Evolutionary conservation across 2,888 invertebrate species (phyloP), one percentile per base, ranked within the genome.

Genomic region (Ormia ochracea): DNA sequence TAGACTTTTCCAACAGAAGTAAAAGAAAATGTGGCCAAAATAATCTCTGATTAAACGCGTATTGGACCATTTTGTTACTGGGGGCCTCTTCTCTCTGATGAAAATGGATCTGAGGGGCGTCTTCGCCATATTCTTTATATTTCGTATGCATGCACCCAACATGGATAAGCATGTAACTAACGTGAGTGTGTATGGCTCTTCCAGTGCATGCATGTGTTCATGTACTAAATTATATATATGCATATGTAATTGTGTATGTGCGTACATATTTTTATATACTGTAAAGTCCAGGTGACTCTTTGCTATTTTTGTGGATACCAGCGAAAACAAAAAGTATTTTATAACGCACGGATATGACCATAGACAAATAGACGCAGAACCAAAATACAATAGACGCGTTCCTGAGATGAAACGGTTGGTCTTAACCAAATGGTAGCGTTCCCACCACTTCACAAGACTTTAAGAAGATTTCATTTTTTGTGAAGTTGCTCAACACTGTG

Each of bases 271-370:
- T 63, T 43, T 61, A 33, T 17, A 72, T 59, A n/a, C 58, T 36
- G 21, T n/a, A 61, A 65, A 45, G 75, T 82, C 82, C 82, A 81
- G 82, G 82, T 82, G 82, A 82, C 78, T 68, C 68, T 82, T 81
- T 78, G 77, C 73, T 77, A 48, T 56, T 79, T 80, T 72, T 73
- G 61, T 81, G 73, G 65, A 72, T 78, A 74, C 73, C 43, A 36
- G 36, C n/a, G 23, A 41, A 58, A 23, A 52, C 41, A 31, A 33
- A 52, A 33, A 33, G 14, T 26, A 33, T n/a, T 33, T 52, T 43
- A 31, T 45, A 23, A 21, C 0, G 45, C 56, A 69, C 26, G n/a
- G n/a, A n/a, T n/a, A n/a, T n/a, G n/a, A n/a, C n/a, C n/a, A n/a
- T n/a, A n/a, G n/a, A n/a, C n/a, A n/a, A n/a, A n/a, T n/a, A n/a